Percentiles rank a stretch among this genome's conserved stretches.
Evolutionary conservation across 2,888 invertebrate genomes (phyloP).

Genomic region (Rosalia funebris): DNA sequence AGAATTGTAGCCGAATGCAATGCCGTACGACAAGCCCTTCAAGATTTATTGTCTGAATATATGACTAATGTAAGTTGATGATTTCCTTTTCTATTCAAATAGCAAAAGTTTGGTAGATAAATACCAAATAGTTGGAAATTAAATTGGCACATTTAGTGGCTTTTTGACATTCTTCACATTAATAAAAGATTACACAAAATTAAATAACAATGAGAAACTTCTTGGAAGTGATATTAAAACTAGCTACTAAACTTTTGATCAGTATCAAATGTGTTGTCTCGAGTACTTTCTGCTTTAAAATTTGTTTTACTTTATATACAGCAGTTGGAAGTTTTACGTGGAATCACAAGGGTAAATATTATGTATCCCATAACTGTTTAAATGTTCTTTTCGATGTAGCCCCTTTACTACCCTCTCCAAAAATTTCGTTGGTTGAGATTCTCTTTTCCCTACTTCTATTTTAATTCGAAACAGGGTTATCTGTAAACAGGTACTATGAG

Average conservation of each 20-base stretch:
- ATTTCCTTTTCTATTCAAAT: neutral
- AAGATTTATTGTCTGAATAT: slow-evolving; percentile 96
- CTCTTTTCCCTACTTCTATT: too few relatives aligned
- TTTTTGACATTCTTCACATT: too few relatives aligned
- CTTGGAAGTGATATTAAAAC: too few relatives aligned
- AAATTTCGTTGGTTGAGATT: too few relatives aligned
- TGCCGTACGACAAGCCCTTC: slow-evolving; percentile 95
- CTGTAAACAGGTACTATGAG: too few relatives aligned
- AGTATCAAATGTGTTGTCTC: slow-evolving; percentile 23
- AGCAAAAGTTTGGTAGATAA: slow-evolving; percentile 35
- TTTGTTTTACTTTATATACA: slow-evolving; percentile 53
- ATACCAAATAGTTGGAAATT: too few relatives aligned
- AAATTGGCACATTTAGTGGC: too few relatives aligned
- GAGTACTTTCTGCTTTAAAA: slow-evolving; percentile 41
- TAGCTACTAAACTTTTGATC: slow-evolving; percentile 41
- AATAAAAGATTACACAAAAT: too few relatives aligned
- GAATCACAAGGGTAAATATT: slow-evolving; percentile 71
- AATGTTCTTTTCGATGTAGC: slow-evolving; percentile 49
- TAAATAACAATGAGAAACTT: too few relatives aligned
- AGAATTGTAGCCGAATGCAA: slow-evolving; percentile 98
- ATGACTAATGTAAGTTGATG: slow-evolving; percentile 90
- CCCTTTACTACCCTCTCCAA: slow-evolving; percentile 24
- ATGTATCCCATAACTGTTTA: slow-evolving; percentile 51
- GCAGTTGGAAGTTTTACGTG: slow-evolving; percentile 70
- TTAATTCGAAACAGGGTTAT: neutral